Base-by-base conservation (phyloP, 2,888 invertebrate species). In the Neria commutata region DNA sequence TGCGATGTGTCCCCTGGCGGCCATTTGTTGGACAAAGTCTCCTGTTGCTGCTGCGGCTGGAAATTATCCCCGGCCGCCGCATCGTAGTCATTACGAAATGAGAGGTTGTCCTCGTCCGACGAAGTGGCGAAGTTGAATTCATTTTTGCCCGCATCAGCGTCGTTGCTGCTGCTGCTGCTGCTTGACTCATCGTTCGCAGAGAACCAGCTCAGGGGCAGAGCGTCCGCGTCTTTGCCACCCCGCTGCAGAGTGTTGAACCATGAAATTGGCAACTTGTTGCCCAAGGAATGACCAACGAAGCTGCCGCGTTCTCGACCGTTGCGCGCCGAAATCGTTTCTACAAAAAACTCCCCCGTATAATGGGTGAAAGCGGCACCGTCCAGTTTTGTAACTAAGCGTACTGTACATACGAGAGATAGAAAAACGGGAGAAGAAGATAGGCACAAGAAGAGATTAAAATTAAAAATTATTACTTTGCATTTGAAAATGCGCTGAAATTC, bases 201-300 rank as follows among this genome's bases (percentile, higher is more conserved):
- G 17, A 34, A 40, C 56, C 64, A 25, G 45, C 46, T 8, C 29
- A 29, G 29, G 29, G 6, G 6, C 29, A 29, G 29, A 29, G 6
- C 29, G 11, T 55, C 66, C 56, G 61, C 61, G 40, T 37, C 60
- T 47, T 64, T 68, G 40, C 56, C 66, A 54, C 66, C 66, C 57
- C 63, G 63, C 54, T 67, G 72, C 40, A 68, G 61, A 61, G 68
- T 45, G 61, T 62, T 70, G 63, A 73, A 67, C 71, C 70, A 71
- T 66, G 72, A 69, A 63, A 72, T 67, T 66, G 74, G 73, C 70
- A 72, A 71, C 71, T 71, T 74, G 73, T 74, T 74, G 70, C 73
- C 68, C 40, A 65, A 61, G 58, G 63, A 56, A 61, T 72, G 67
- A 52, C 67, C 66, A 17, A 73, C 69, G 61, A 75, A 75, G 54